phyloP scores from a whole-genome alignment of 2,113 vertebrate species.

The Acanthisitta chloris region DNA sequence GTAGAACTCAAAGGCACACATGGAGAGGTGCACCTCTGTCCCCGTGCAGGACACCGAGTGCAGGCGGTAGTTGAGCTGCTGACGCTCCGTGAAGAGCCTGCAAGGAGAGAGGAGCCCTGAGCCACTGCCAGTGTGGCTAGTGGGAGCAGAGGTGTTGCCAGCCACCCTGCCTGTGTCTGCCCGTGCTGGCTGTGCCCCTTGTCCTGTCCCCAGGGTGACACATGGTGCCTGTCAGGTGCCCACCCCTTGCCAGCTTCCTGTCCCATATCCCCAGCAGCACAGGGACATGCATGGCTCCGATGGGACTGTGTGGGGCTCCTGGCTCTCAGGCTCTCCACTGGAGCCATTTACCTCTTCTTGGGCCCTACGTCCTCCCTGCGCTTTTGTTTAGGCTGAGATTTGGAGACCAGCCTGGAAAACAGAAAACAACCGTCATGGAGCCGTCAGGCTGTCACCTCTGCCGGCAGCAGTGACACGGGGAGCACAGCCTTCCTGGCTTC shows the following conservation, averaged over 20 bases:
- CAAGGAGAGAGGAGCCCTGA: background rate
- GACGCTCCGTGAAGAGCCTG: constrained; percentile 85
- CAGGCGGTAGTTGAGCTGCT: constrained; percentile 82
- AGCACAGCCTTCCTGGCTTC: background rate
- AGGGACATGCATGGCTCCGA: background rate
- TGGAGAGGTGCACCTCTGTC: constrained; percentile 88
- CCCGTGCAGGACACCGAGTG: constrained; percentile 88
- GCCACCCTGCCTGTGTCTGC: background rate
- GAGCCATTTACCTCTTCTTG: constrained; percentile 83
- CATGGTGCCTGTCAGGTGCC: background rate
- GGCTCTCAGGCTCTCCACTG: background rate
- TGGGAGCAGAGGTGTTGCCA: fast-evolving
- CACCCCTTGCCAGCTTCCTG: background rate
- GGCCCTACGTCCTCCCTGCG: constrained; percentile 75
- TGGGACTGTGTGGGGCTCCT: background rate
- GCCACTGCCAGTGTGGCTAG: background rate
- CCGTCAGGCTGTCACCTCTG: background rate
- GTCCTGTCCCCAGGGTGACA: background rate
- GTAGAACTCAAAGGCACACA: constrained; percentile 87
- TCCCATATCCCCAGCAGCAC: background rate
- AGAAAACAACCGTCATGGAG: constrained; percentile 70
- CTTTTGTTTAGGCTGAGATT: constrained; percentile 82
- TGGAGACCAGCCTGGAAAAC: constrained; percentile 84
- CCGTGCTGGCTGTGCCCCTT: fast-evolving
- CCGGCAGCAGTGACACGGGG: background rate